Percentiles rank a stretch among this genome's conserved stretches.
Conservation (phyloP, 2,888 invertebrate species). For the Perizoma affinitatum region DNA sequence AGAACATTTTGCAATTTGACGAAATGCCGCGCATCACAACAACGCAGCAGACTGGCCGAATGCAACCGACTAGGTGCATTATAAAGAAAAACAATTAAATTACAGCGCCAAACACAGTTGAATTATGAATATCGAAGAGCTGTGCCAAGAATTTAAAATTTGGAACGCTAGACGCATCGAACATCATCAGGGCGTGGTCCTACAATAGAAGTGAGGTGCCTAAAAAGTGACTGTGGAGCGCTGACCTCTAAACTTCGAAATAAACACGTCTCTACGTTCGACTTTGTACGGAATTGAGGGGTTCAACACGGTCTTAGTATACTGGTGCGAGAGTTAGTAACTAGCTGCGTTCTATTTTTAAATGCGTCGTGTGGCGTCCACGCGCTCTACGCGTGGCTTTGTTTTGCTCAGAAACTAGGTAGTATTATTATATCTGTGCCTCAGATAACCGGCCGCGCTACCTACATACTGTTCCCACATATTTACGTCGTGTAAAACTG, state of each 20-base stretch:
- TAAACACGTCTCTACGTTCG: conserved; percentile 19
- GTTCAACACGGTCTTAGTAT: conserved; percentile 17
- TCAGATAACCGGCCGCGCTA: conserved; percentile 52
- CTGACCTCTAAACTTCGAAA: conserved; percentile 44
- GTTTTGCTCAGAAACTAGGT: conserved; percentile 63
- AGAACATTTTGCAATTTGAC: no score
- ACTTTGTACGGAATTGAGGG: conserved; percentile 6
- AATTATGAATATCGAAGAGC: conserved; percentile 36
- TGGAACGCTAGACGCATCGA: conserved; percentile 46
- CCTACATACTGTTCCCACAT: conserved; percentile 52
- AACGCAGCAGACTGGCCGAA: conserved; percentile 8
- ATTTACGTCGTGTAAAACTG: conserved; percentile 59
- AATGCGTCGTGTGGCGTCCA: conserved; percentile 60
- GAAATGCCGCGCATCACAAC: conserved; percentile 7
- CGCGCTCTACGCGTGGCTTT: conserved; percentile 75
- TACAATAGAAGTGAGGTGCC: conserved; percentile 19
- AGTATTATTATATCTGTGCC: no score
- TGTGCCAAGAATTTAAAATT: conserved; percentile 63
- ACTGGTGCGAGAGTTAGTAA: conserved; percentile 20
- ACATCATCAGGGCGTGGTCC: conserved; percentile 70
- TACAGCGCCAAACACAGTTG: conserved; percentile 19
- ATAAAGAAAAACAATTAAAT: conserved; percentile 1
- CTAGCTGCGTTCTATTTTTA: conserved; percentile 68
- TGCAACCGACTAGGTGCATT: conserved; percentile 4
- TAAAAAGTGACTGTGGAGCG: conserved; percentile 39